phyloP scores from a whole-genome alignment of 1,140 invertebrate species.

The Sycophaga agraensis region DNA sequence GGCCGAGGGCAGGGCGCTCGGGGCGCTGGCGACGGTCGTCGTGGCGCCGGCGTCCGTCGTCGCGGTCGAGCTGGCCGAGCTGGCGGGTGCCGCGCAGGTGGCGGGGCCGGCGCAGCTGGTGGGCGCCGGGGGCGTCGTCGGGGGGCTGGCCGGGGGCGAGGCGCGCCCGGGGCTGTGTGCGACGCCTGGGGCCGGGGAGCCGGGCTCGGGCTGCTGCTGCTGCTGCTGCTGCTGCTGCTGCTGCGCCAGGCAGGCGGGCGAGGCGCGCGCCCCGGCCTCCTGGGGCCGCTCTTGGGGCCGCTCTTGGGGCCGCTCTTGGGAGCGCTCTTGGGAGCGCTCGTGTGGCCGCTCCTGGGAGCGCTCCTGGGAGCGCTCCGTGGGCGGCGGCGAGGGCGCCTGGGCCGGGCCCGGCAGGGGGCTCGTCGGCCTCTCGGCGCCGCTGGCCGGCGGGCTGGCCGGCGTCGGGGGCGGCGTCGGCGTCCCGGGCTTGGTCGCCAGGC shows the following conservation, averaged over 20 bases:
- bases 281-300: background rate
- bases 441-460: slow-evolving; percentile 26
- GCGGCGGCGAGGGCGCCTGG: slow-evolving; percentile 1
- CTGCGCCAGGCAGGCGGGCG: background rate
- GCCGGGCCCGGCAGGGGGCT: background rate
- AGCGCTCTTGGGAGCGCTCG: slow-evolving; percentile 12
- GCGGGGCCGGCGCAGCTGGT: background rate
- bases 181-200: background rate
- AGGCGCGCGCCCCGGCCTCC: background rate
- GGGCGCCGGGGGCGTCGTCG: slow-evolving; percentile 22
- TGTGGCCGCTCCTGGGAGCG: slow-evolving; percentile 26
- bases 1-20: background rate
- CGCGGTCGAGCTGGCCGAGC: background rate
- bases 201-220: background rate
- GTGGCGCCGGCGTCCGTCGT: background rate
- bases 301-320: slow-evolving; percentile 37
- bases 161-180: background rate
- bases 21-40: background rate
- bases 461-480: background rate
- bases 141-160: background rate
- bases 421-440: slow-evolving; percentile 11
- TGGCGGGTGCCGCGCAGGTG: background rate
- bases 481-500: slow-evolving; percentile 30
- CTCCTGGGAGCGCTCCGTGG: no score
- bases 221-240: background rate